Percentiles rank a stretch among this genome's conserved stretches.
Conservation (phyloP, 2,797 vertebrate genomes). For the Netta rufina region DNA sequence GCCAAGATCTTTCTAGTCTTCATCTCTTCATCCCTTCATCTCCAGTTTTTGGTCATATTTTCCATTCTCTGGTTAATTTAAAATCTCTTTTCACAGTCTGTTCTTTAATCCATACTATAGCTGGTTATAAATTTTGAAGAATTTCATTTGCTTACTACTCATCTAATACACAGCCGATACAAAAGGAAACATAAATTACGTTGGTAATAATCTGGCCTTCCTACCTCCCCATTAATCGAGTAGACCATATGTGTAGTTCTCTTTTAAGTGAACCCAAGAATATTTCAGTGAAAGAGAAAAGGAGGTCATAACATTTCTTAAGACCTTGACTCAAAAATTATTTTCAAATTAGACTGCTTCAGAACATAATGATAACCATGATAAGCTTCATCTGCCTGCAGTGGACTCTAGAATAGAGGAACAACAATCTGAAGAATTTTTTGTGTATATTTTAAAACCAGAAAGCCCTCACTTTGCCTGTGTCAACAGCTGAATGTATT, state of each 20-base stretch:
- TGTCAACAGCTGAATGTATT: background rate
- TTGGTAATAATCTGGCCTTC: conserved; percentile 53
- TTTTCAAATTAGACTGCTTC: conserved; percentile 68
- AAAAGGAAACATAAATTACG: conserved; percentile 72
- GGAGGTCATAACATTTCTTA: conserved; percentile 62
- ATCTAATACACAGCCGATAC: conserved; percentile 34
- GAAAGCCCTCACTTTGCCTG: background rate
- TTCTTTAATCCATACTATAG: conserved; percentile 39
- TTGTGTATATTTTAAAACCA: background rate
- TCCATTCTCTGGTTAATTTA: background rate
- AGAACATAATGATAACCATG: conserved; percentile 41
- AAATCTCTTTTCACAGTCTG: background rate
- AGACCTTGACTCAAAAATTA: conserved; percentile 67
- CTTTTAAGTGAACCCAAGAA: conserved; percentile 78
- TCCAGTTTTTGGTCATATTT: background rate
- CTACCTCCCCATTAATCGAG: conserved; percentile 59
- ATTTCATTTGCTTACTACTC: conserved; percentile 54
- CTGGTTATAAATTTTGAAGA: background rate
- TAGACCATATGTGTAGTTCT: conserved; percentile 73
- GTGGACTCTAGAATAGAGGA: background rate
- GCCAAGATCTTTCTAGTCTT: background rate
- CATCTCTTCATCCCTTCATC: background rate
- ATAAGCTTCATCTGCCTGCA: conserved; percentile 62
- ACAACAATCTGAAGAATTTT: background rate
- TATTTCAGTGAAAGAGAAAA: conserved; percentile 68